A percentile compares a stretch with the other conserved stretches of the same genome.
These are phyloP conservation scores for Andrena camellia DNA, from an alignment of 2,888 invertebrate genomes.

Conservation along the genomic window DNA sequence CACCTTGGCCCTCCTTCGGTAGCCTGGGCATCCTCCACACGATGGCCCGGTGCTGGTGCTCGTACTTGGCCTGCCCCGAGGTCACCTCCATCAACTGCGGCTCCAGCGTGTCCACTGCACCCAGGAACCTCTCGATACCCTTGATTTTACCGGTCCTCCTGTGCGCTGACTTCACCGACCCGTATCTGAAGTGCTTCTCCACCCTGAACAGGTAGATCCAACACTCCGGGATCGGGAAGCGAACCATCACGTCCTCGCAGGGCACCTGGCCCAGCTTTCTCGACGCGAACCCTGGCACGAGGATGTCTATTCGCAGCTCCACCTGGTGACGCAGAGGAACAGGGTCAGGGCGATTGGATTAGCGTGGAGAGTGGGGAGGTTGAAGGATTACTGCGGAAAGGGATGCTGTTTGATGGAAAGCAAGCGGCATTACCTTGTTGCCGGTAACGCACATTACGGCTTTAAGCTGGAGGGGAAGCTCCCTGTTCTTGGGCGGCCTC, in stretches of 20 bases:
- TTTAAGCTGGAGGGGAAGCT: slow-evolving; percentile 97
- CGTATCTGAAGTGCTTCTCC: slow-evolving; percentile 95
- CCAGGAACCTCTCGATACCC: slow-evolving; percentile 96
- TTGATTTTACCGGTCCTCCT: slow-evolving; percentile 95
- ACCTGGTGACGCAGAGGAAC: slow-evolving; percentile 87
- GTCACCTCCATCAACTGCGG: slow-evolving; percentile 98
- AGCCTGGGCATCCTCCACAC: slow-evolving; percentile 99
- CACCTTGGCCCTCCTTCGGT: slow-evolving; percentile 99
- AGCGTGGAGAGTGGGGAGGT: too few species aligned
- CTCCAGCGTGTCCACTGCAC: slow-evolving; percentile 95
- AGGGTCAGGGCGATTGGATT: not conserved
- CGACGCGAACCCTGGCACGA: slow-evolving; percentile 98
- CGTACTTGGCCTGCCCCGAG: slow-evolving; percentile 98
- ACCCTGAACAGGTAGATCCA: slow-evolving; percentile 99
- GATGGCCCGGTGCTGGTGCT: slow-evolving; percentile 98
- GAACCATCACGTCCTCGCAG: slow-evolving; percentile 98
- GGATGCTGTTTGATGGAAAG: not conserved
- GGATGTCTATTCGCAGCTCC: slow-evolving; percentile 96
- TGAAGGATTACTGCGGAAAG: too few species aligned
- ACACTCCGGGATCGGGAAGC: slow-evolving; percentile 99
- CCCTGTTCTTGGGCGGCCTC: slow-evolving; percentile 97
- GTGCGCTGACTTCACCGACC: slow-evolving; percentile 83
- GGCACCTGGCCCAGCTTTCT: slow-evolving; percentile 98
- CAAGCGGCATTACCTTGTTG: slow-evolving; percentile 88
- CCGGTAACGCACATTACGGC: slow-evolving; percentile 95